phyloP scores from a whole-genome alignment of 2,888 invertebrate genomes.

The Dicranocentrus wangi region DNA sequence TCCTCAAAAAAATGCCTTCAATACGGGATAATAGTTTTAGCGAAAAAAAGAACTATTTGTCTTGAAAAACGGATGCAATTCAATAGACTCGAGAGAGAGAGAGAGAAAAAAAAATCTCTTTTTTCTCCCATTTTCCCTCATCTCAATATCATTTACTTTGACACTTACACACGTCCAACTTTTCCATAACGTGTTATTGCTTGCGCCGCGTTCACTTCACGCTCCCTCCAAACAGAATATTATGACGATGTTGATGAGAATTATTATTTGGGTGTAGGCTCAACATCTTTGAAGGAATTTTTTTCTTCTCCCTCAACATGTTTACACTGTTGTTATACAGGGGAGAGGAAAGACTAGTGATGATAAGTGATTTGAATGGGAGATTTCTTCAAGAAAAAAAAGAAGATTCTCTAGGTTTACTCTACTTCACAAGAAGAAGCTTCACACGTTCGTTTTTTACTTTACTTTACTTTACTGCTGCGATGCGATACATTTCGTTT shows the following conservation, averaged over 20 bases:
- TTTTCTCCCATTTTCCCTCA: background rate
- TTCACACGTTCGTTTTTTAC: background rate
- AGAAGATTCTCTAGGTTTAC: conserved; percentile 1
- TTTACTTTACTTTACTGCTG: conserved; percentile 7
- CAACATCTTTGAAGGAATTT: no score
- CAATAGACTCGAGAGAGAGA: background rate
- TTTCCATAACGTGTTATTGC: background rate
- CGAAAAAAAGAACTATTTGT: background rate
- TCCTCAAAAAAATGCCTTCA: conserved; percentile 36
- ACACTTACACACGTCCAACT: conserved; percentile 17
- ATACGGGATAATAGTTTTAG: conserved; percentile 22
- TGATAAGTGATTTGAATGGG: conserved; percentile 43
- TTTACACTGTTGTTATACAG: conserved; percentile 21
- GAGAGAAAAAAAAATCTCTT: conserved; percentile 1
- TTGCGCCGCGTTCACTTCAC: background rate
- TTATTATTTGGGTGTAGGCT: background rate
- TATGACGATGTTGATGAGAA: background rate
- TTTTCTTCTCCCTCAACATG: background rate
- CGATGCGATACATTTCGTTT: conserved; percentile 2
- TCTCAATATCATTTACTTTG: conserved; percentile 18
- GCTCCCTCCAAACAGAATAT: background rate
- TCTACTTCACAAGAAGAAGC: background rate
- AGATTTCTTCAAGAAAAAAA: background rate
- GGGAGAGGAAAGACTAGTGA: conserved; percentile 25
- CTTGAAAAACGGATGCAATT: background rate